Conservation (phyloP, 2,888 invertebrate genomes). For the Anthoptus insignis region DNA sequence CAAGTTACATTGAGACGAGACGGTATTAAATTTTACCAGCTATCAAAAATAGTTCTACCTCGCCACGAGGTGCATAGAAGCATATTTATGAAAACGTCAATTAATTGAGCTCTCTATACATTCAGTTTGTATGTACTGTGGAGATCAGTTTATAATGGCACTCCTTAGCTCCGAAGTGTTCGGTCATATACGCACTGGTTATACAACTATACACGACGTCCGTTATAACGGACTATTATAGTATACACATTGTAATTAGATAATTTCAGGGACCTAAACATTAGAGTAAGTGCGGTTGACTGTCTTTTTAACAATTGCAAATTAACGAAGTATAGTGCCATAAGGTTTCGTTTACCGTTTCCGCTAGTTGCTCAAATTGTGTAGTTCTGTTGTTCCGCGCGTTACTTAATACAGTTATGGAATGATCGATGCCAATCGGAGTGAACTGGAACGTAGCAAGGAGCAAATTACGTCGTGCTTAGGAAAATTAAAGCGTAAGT, state of each 20-base stretch:
- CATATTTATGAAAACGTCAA: not conserved
- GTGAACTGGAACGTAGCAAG: too few relatives aligned
- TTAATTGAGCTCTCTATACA: not conserved
- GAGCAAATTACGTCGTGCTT: too few relatives aligned
- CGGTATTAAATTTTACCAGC: too few relatives aligned
- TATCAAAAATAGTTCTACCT: too few relatives aligned
- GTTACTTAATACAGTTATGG: constrained; percentile 62
- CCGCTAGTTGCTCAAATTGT: constrained; percentile 74
- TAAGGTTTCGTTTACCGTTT: constrained; percentile 67
- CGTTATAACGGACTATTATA: constrained; percentile 19
- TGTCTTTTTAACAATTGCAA: constrained; percentile 50
- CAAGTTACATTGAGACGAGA: too few relatives aligned
- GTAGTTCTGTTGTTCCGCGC: constrained; percentile 47
- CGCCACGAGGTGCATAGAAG: too few relatives aligned
- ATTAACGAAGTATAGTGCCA: constrained; percentile 83
- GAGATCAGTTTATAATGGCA: constrained; percentile 7
- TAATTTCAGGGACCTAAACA: constrained; percentile 54
- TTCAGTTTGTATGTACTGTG: not conserved
- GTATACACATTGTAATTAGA: constrained; percentile 26
- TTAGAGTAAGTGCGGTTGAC: constrained; percentile 51
- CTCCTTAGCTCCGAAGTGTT: constrained; percentile 5
- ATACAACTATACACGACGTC: constrained; percentile 40
- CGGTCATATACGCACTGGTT: constrained; percentile 49
- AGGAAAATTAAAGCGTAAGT: too few relatives aligned
- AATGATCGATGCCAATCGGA: too few relatives aligned